Conservation (phyloP, 1,140 invertebrate species). For the honey bee (Apis mellifera) region DNA sequence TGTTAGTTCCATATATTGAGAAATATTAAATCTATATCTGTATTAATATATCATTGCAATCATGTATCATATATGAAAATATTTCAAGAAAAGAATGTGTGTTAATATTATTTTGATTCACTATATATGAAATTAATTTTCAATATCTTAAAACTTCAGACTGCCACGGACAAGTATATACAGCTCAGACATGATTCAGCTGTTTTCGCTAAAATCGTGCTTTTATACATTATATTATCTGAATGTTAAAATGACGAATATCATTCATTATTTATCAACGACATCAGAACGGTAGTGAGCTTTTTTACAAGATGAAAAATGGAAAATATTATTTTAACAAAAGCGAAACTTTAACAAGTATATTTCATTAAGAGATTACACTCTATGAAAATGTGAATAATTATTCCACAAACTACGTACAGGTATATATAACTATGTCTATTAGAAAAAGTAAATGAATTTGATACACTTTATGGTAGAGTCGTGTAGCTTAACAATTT, state of each 20-base stretch:
- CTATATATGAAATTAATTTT: neutral
- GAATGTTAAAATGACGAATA: conserved; percentile 12
- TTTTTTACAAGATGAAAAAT: conserved; percentile 37
- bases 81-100: no score
- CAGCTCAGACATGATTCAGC: conserved; percentile 8
- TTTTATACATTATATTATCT: conserved; percentile 36
- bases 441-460: conserved; percentile 28
- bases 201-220: conserved; percentile 21
- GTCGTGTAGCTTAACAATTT: conserved; percentile 44
- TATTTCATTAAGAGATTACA: neutral
- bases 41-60: no score
- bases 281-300: conserved; percentile 44
- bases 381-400: neutral
- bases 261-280: conserved; percentile 33
- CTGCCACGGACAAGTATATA: conserved; percentile 12
- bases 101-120: no score
- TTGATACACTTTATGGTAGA: conserved; percentile 51
- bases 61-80: no score
- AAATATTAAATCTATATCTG: no score
- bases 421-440: conserved; percentile 28
- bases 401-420: conserved; percentile 2
- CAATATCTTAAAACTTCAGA: conserved; percentile 5
- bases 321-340: conserved; percentile 24
- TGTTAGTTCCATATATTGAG: no score
- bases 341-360: neutral